phyloP scores from a whole-genome alignment of 2,888 invertebrate species.

The Athetis lepigone region DNA sequence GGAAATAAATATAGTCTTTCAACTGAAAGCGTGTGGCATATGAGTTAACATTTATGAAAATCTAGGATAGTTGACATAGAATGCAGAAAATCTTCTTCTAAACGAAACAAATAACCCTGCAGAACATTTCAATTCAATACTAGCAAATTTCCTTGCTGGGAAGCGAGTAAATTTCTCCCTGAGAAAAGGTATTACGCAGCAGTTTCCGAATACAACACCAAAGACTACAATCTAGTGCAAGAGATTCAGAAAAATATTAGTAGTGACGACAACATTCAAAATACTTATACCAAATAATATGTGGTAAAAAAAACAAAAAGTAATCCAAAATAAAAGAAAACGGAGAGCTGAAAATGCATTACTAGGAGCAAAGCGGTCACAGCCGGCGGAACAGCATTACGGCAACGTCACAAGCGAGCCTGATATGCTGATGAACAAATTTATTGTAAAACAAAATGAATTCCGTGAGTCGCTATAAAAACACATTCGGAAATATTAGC shows the following conservation, averaged over 20 bases:
- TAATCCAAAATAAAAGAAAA: constrained; percentile 4
- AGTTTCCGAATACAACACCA: constrained; percentile 5
- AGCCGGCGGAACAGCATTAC: constrained; percentile 6
- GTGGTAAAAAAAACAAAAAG: not conserved
- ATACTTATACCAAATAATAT: not conserved
- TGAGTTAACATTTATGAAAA: not conserved
- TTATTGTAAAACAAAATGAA: not conserved
- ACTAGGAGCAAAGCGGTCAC: not conserved
- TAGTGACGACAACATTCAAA: constrained; percentile 1
- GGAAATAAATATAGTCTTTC: constrained; percentile 1
- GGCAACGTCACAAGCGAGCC: constrained; percentile 1
- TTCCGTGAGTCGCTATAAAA: not conserved
- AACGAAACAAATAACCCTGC: constrained; percentile 8
- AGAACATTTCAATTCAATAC: constrained; percentile 6
- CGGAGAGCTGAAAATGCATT: not conserved
- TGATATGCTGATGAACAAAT: not conserved
- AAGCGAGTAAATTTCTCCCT: constrained; percentile 12
- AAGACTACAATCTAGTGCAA: constrained; percentile 5
- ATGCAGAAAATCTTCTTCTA: constrained; percentile 10
- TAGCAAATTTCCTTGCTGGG: constrained; percentile 6
- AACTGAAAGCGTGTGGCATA: constrained; percentile 5
- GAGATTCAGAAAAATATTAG: not conserved
- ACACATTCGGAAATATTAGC: constrained; percentile 3
- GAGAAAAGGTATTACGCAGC: constrained; percentile 6
- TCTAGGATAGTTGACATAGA: not conserved